Evolutionary conservation across 1,140 invertebrate species (phyloP).

Genomic region (Penaeus chinensis): DNA sequence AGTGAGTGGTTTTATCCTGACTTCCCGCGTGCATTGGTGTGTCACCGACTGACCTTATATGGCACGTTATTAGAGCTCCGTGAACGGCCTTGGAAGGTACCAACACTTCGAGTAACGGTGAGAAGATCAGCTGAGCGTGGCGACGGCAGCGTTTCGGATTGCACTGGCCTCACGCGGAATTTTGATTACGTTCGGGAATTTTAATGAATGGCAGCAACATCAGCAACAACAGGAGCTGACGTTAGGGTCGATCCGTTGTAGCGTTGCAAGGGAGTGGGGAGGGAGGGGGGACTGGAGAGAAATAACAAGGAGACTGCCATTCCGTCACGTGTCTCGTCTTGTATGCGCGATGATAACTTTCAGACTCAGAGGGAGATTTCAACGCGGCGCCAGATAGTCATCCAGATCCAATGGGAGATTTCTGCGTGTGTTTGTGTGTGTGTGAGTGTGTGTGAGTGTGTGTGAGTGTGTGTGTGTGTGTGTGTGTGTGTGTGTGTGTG

Average conservation of each 20-base stretch:
- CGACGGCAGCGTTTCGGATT: background rate
- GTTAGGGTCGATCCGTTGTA: background rate
- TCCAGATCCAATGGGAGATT: slow-evolving; percentile 1
- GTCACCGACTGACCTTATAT: background rate
- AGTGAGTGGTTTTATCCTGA: too few species aligned
- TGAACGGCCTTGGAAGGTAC: slow-evolving; percentile 5
- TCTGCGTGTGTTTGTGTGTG: background rate
- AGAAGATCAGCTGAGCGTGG: too few species aligned
- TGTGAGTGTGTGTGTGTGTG: background rate
- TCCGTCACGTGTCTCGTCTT: background rate
- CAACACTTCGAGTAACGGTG: too few species aligned
- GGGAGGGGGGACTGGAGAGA: too few species aligned
- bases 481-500: background rate
- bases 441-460: slow-evolving; percentile 1
- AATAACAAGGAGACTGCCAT: too few species aligned
- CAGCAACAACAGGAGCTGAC: background rate
- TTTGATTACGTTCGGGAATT: slow-evolving; percentile 44
- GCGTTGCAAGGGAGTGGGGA: background rate
- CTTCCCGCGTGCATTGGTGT: background rate
- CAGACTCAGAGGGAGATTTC: background rate
- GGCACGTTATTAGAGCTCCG: background rate
- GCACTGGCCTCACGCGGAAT: slow-evolving; percentile 43
- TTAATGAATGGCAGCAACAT: background rate
- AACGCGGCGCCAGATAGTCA: slow-evolving; percentile 10
- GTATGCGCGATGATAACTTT: too few species aligned